Evolutionary conservation across 2,113 vertebrate genomes (phyloP), one percentile per base, ranked within the genome.

Genomic region (Narcine bancroftii): DNA sequence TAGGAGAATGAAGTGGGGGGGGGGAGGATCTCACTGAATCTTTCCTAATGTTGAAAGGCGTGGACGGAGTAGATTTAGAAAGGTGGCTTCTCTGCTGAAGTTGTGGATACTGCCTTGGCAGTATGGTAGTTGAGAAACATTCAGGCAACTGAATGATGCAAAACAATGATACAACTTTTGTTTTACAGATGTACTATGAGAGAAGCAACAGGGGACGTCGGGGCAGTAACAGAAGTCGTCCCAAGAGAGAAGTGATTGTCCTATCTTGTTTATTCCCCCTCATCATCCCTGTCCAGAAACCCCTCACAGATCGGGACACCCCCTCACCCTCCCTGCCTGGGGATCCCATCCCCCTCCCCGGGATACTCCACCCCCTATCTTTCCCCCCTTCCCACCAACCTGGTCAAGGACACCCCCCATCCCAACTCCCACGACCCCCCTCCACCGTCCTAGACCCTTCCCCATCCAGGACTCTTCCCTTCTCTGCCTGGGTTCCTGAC

Each of bases 111-210:
- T n/a, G n/a, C n/a, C n/a, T n/a, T n/a, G n/a, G n/a, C n/a, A n/a
- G n/a, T n/a, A n/a, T n/a, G n/a, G 66, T 26, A 3, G 17, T 69
- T 21, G 21, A 4, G 19, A 92, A 0, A 6, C 0, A 10, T 11
- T 92, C 73, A 93, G 65, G 0, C 0, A 0, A 0, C 0, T 26
- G 66, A 0, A 1, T 7, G 50, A 36, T 60, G n/a, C 0, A 29
- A 60, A 85, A 87, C 33, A 39, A 85, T 63, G 81, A 85, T 87
- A 60, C 36, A 87, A 87, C 53, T 83, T 56, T 33, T 87, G 17
- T 87, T 19, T 91, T 91, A 26, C 89, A 91, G 89, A 69, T 65
- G 26, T 45, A 24, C 29, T 42, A 24, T 29, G 89, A 91, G 21
- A 45, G 65, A 69, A 91, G 29, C 60, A 66, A 24, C n/a, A 69